These are phyloP conservation scores for Calameuta pallipes DNA, from an alignment of 2,888 invertebrate species.

Conservation along the genomic window DNA sequence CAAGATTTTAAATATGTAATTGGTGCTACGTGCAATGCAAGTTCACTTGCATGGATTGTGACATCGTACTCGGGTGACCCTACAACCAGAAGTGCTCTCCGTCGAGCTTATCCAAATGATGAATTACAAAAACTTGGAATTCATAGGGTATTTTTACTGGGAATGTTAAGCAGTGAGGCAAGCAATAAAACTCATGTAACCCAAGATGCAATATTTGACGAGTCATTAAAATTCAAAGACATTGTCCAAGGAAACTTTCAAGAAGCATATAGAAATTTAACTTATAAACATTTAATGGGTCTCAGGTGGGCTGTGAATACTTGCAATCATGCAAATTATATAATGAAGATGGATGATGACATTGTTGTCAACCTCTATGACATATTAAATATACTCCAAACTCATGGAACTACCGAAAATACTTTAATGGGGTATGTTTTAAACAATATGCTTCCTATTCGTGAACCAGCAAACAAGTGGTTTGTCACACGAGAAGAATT, in stretches of 20 bases:
- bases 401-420: slow-evolving; percentile 43
- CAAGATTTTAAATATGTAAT: slow-evolving; percentile 34
- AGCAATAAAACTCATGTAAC: slow-evolving; percentile 60
- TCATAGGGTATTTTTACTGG: slow-evolving; percentile 78
- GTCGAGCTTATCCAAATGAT: slow-evolving; percentile 73
- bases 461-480: slow-evolving; percentile 82
- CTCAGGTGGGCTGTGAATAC: slow-evolving; percentile 77
- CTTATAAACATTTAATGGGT: slow-evolving; percentile 86
- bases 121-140: slow-evolving; percentile 72
- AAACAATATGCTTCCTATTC: slow-evolving; percentile 73
- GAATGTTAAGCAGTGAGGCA: slow-evolving; percentile 69
- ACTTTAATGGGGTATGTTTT: slow-evolving; percentile 77
- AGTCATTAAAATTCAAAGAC: slow-evolving; percentile 75
- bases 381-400: slow-evolving; percentile 55
- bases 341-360: slow-evolving; percentile 87
- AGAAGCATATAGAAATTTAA: slow-evolving; percentile 84
- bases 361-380: slow-evolving; percentile 78
- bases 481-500: slow-evolving; percentile 79
- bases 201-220: slow-evolving; percentile 73
- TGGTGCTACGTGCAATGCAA: slow-evolving; percentile 35
- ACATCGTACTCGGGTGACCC: slow-evolving; percentile 83
- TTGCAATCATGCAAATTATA: slow-evolving; percentile 73
- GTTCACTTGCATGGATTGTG: slow-evolving; percentile 68
- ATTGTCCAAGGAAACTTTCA: slow-evolving; percentile 81
- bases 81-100: slow-evolving; percentile 76